Evolutionary conservation across 2,113 vertebrate species (phyloP), one percentile per base, ranked within the genome.

Genomic region (Alethe diademata): DNA sequence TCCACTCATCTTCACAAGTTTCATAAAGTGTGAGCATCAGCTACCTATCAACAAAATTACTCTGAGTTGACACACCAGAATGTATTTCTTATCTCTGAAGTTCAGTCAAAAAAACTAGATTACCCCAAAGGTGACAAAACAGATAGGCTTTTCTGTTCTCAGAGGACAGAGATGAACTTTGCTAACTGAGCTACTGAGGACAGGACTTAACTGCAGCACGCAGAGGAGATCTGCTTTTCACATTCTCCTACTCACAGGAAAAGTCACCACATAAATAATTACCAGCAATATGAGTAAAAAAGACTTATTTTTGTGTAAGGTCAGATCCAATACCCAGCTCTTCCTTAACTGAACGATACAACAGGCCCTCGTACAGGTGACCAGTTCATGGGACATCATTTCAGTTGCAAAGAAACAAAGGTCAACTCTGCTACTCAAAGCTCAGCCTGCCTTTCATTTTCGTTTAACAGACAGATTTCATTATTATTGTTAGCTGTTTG

Each of bases 291-390:
- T 22, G 14, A 65, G 8, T 47, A n/a, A 82, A 73, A 66, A 86
- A n/a, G 7, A n/a, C 20, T 61, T 69, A 43, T 19, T 79, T 84
- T 60, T 79, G 10, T 57, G 12, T 48, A 81, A 78, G 19, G 16
- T 70, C 69, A 92, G 42, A 73, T 47, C 38, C 33, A 74, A 36
- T 19, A 43, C 3, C 3, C 22, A 43, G 15, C 17, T 86, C 26
- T 31, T 56, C 29, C 53, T 65, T 51, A 80, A 36, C 2, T 65
- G 36, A 69, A 74, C 6, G 11, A 43, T 0, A 79, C 40, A 87
- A 51, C 35, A 78, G 65, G 4, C 2, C 35, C 29, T 81, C 0
- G 0, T 36, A 76, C 4, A 53, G 11, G 28, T 57, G 43, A 92
- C 8, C 42, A 29, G 40, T 35, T 81, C 22, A 36, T 31, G 54